Conservation (phyloP, 1,140 invertebrate genomes). For the Condylostylus longicornis region DNA sequence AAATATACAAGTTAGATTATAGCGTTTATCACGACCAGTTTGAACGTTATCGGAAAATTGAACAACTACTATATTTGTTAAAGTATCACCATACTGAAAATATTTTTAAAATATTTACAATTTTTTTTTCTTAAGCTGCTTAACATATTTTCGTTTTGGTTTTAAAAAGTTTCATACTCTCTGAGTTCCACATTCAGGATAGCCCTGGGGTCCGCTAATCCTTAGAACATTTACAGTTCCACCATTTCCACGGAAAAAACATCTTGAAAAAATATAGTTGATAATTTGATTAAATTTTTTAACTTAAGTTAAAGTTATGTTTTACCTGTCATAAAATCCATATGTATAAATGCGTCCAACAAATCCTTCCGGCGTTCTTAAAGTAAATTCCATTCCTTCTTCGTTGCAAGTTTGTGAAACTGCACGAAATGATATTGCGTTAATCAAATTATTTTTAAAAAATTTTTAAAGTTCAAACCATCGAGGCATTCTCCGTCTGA, state of each 20-base stretch:
- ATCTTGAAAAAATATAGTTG: conserved; percentile 31
- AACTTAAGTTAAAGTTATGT: neutral
- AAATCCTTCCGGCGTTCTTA: conserved; percentile 75
- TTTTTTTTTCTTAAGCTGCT: neutral
- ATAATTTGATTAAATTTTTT: neutral
- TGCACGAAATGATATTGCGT: no score
- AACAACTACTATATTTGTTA: conserved; percentile 87
- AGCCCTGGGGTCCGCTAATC: conserved; percentile 75
- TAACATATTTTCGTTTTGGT: neutral
- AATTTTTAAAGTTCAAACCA: conserved; percentile 38
- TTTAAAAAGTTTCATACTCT: conserved; percentile 44
- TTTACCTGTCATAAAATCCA: conserved; percentile 61
- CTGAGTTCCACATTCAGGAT: conserved; percentile 81
- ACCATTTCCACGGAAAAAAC: conserved; percentile 79
- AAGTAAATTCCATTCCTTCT: conserved; percentile 85
- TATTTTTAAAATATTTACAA: neutral
- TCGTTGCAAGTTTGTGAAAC: conserved; percentile 82
- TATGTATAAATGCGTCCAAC: conserved; percentile 81
- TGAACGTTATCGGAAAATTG: conserved; percentile 88
- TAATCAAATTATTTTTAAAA: no score
- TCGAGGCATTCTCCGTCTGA: conserved; percentile 66
- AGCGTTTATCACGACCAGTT: conserved; percentile 76
- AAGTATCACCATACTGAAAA: conserved; percentile 70
- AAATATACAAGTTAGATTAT: conserved; percentile 82
- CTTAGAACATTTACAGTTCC: conserved; percentile 65